Percentiles rank a stretch among this genome's conserved stretches.
phyloP scores from a whole-genome alignment of 2,797 vertebrate species.

The Serranus cabrilla region DNA sequence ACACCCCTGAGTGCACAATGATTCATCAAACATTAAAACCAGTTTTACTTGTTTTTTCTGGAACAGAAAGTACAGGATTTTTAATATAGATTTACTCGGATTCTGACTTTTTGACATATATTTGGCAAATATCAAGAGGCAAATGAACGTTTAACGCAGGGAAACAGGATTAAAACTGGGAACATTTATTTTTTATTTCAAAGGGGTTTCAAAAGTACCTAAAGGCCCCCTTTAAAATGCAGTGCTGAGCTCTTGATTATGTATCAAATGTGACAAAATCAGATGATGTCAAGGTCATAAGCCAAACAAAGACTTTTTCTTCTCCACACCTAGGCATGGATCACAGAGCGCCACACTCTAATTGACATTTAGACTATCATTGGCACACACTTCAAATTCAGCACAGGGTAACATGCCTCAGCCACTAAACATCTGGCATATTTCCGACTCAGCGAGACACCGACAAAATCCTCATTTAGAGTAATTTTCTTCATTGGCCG shows the following conservation, averaged over 20 bases:
- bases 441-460: conserved; percentile 66
- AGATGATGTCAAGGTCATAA: conserved; percentile 58
- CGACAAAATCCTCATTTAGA: conserved; percentile 61
- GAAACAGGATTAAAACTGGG: too few relatives aligned
- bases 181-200: too few relatives aligned
- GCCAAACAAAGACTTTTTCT: conserved; percentile 15
- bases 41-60: too few relatives aligned
- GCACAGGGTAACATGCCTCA: conserved; percentile 49
- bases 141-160: too few relatives aligned
- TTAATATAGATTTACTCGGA: too few relatives aligned
- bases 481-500: conserved; percentile 50
- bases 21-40: too few relatives aligned
- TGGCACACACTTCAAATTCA: conserved; percentile 43
- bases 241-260: conserved; percentile 31
- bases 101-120: too few relatives aligned
- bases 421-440: conserved; percentile 71
- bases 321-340: conserved; percentile 29
- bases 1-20: too few relatives aligned
- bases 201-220: conserved; percentile 1
- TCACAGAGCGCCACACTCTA: conserved; percentile 47
- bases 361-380: conserved; percentile 62
- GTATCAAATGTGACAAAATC: conserved; percentile 31
- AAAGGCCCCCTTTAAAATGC: background rate
- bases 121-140: too few relatives aligned
- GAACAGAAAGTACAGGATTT: too few relatives aligned